A percentile compares a stretch with the other conserved stretches of the same genome.
These are phyloP conservation scores for Hydroisotoma schaefferi DNA, from an alignment of 2,888 invertebrate genomes.

Conservation along the genomic window DNA sequence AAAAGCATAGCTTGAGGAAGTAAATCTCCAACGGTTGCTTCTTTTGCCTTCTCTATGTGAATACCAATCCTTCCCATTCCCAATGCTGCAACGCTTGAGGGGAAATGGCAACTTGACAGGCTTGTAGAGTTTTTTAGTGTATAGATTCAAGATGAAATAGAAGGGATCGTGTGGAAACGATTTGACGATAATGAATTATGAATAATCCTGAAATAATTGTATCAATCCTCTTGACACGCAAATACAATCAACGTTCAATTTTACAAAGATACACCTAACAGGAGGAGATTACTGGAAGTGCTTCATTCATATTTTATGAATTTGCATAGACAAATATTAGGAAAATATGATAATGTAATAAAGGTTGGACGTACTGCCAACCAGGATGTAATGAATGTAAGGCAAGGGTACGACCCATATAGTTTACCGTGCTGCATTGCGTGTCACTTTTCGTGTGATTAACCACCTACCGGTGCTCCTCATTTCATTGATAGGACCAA, in stretches of 20 bases:
- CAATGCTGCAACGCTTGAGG: constrained; percentile 6
- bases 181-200: constrained; percentile 17
- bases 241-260: constrained; percentile 6
- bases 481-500: too few species aligned
- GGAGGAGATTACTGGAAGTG: not conserved
- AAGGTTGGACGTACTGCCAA: too few species aligned
- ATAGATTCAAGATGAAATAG: not conserved
- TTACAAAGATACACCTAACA: not conserved
- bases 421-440: not conserved
- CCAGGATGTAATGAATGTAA: too few species aligned
- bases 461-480: not conserved
- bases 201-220: constrained; percentile 13
- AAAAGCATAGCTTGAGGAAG: too few species aligned
- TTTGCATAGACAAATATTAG: constrained; percentile 5
- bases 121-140: too few species aligned
- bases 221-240: constrained; percentile 17
- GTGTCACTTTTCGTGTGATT: not conserved
- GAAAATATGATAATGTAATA: too few species aligned
- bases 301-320: constrained; percentile 14
- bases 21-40: too few species aligned
- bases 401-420: not conserved
- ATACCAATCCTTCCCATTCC: too few species aligned
- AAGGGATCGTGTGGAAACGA: constrained; percentile 10
- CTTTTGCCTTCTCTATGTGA: too few species aligned
- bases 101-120: constrained; percentile 1